Evolutionary conservation across 2,797 vertebrate genomes (phyloP), one percentile per base, ranked within the genome.

Genomic region (Gobionotothen gibberifrons): DNA sequence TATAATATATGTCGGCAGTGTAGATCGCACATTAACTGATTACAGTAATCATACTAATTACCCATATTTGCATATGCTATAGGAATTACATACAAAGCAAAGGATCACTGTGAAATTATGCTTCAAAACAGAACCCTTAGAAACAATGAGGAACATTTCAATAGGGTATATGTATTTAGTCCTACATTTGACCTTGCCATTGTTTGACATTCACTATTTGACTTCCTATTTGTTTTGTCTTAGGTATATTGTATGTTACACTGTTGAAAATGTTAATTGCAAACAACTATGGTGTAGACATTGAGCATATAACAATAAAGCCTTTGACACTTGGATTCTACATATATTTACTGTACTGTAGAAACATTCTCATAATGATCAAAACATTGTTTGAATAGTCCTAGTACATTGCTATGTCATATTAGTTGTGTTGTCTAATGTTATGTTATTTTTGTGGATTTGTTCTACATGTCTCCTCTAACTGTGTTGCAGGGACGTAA

Each of bases 401-500:
- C 32, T 36, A 8, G 36, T 36, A 36, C 36, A 36, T 36, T 9
- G 2, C 32, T 36, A 36, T 36, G 8, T 36, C 32, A 36, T 36
- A 7, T 36, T 36, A 36, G 32, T 36, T 36, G 32, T 36, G 5
- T n/a, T 32, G 14, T 17, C 29, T 47, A 9, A 67, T n/a, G 10
- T 47, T 1, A 49, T 46, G 6, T 0, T 9, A 13, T 44, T 21
- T 47, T 42, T 3, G 49, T 26, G 48, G 43, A 26, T 61, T 47
- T 16, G 15, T 10, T 4, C 0, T 14, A 3, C 21, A 43, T 53
- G 40, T 12, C 29, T 43, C 61, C 13, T 76, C 22, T 48, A 1
- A 64, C 42, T 64, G 15, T 81, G 53, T 73, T 82, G 53, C 90
- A 98, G 98, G 98, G 98, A 55, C 96, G 95, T 76, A 98, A 99